A percentile compares a stretch with the other conserved stretches of the same genome.
phyloP scores from a whole-genome alignment of 2,797 vertebrate species.

The Buceros bicornis region DNA sequence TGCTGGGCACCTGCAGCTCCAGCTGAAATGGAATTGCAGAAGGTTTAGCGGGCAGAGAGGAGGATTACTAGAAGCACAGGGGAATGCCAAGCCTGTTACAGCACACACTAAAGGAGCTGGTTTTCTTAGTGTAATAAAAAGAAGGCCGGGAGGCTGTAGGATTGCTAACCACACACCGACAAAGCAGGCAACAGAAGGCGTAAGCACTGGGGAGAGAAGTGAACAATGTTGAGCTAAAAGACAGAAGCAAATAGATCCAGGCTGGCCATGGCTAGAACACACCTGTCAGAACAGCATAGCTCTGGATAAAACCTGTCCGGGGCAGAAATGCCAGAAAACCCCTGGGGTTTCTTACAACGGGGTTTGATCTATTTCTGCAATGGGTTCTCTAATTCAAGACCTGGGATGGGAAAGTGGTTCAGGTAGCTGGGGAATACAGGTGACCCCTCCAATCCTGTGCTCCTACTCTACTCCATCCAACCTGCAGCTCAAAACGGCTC shows the following conservation, averaged over 20 bases:
- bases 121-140: not conserved
- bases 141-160: not conserved
- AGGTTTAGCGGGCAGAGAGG: not conserved
- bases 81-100: not conserved
- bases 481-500: not conserved
- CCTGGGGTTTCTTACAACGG: not conserved
- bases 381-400: not conserved
- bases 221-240: not conserved
- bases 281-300: not conserved
- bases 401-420: not conserved
- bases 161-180: not conserved
- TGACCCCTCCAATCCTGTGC: not conserved
- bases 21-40: not conserved
- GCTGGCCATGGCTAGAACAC: not conserved
- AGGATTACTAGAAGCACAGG: not conserved
- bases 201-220: not conserved
- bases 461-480: not conserved
- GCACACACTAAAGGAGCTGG: not conserved
- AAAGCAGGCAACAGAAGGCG: not conserved
- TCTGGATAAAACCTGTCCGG: not conserved
- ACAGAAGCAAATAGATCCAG: not conserved
- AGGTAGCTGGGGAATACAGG: not conserved
- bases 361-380: not conserved
- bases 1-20: not conserved
- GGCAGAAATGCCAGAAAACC: not conserved